Percentiles rank a stretch among this genome's conserved stretches.
phyloP scores from a whole-genome alignment of 1,140 invertebrate species.

The Drosophila lacteicornis region DNA sequence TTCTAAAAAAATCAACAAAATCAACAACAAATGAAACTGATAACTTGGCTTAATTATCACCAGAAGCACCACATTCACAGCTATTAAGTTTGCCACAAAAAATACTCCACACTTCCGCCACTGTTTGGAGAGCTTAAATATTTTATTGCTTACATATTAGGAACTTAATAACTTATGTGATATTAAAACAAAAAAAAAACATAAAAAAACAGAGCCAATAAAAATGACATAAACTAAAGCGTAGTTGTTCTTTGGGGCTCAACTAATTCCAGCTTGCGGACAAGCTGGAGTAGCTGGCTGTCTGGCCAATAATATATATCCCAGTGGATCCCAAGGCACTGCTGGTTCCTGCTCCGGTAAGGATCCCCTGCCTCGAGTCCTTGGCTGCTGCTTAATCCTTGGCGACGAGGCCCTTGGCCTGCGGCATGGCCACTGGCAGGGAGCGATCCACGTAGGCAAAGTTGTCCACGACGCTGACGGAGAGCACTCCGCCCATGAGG shows the following conservation, averaged over 20 bases:
- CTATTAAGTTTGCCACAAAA: too few species aligned
- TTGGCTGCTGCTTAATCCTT: constrained; percentile 23
- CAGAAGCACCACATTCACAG: too few species aligned
- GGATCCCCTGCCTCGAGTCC: neutral
- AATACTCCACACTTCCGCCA: neutral
- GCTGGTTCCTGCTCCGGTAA: constrained; percentile 5
- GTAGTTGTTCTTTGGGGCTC: neutral
- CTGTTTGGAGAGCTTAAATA: neutral
- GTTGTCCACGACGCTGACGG: constrained; percentile 63
- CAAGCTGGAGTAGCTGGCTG: constrained; percentile 3
- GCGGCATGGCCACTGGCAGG: constrained; percentile 66
- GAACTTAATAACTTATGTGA: constrained; percentile 5
- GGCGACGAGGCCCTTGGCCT: constrained; percentile 38
- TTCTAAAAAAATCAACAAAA: too few species aligned
- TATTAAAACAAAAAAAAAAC: neutral
- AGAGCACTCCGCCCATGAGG: constrained; percentile 60
- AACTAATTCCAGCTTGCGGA: constrained; percentile 1
- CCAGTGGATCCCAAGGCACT: neutral
- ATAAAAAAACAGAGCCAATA: neutral
- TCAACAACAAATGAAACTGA: too few species aligned
- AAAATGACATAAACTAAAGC: neutral
- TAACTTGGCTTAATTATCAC: too few species aligned
- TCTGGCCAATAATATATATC: neutral
- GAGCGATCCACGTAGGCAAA: constrained; percentile 74
- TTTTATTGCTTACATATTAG: constrained; percentile 22